Percentiles rank a stretch among this genome's conserved stretches.
Evolutionary conservation across 2,888 invertebrate species (phyloP).

Genomic region (Phyllotreta cruciferae): DNA sequence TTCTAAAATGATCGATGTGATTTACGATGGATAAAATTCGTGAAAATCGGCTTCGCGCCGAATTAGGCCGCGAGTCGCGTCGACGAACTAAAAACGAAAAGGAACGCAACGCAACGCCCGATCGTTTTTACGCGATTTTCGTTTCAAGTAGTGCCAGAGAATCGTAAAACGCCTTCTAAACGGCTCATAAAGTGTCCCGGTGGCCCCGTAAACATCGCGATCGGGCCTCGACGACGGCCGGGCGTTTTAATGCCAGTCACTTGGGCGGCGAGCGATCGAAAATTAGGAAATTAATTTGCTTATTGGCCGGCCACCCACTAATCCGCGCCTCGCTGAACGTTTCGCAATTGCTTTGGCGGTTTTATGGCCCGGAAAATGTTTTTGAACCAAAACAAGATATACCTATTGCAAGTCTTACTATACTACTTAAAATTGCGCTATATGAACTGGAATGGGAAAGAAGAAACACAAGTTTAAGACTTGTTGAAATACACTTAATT

Average conservation of each 20-base stretch:
- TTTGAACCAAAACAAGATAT: no score
- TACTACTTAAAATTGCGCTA: no score
- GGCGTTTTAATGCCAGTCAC: slow-evolving; percentile 27
- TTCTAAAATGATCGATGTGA: no score
- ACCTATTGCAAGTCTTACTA: no score
- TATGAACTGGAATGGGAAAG: no score
- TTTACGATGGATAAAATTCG: no score
- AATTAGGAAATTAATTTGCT: slow-evolving; percentile 14
- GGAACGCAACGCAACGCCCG: no score
- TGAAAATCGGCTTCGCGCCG: background rate
- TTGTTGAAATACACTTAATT: no score
- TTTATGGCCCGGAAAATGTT: no score
- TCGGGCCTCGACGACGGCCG: slow-evolving; percentile 29
- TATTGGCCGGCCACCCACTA: slow-evolving; percentile 3
- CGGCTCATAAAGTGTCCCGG: slow-evolving; percentile 23
- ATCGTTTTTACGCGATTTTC: slow-evolving; percentile 14
- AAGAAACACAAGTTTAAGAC: no score
- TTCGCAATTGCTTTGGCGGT: no score
- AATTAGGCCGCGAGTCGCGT: background rate
- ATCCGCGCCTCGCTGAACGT: slow-evolving; percentile 39
- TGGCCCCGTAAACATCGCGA: slow-evolving; percentile 28
- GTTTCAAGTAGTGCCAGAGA: slow-evolving; percentile 28
- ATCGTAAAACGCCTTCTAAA: slow-evolving; percentile 25
- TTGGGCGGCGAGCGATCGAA: slow-evolving; percentile 19
- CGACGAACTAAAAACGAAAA: background rate